Evolutionary conservation across 2,797 vertebrate species (phyloP), one percentile per base, ranked within the genome.

Genomic region (Cichlasoma orientale): DNA sequence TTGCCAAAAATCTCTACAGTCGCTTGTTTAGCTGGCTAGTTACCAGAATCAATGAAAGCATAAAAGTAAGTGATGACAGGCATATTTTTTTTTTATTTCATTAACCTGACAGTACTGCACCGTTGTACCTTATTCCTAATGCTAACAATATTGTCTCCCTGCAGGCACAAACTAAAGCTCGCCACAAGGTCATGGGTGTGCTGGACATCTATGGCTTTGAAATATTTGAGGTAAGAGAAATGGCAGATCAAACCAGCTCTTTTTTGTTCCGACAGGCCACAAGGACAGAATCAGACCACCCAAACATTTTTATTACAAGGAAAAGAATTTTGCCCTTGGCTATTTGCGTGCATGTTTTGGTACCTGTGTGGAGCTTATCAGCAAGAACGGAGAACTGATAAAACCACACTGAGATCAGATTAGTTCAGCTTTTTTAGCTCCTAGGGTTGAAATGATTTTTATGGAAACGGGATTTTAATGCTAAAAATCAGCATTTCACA

Each of bases 121-220:
- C n/a, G 27, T 56, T 47, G 4, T 14, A 13, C 1, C 52, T 2
- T 56, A 10, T 75, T 68, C 56, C 36, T 79, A 12, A 74, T 83
- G n/a, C 29, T 58, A 18, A 77, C 56, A 19, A 29, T 33, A n/a
- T 88, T 47, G 14, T 88, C 66, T 89, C 56, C 78, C 41, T 38
- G 74, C 88, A 99, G 98, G 98, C 98, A 77, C 97, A 98, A 90
- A 92, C 95, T 68, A 97, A 98, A 96, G 92, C 96, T 72, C 96
- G 97, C 77, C 98, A 99, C 96, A 99, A 99, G 95, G 98, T 99
- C 74, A 99, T 99, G 98, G 98, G 98, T 5, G 98, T 99, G 56
- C 90, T 99, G 91, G 98, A 99, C 94, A 99, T 99, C 88, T 99
- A 99, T 38, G 98, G 98, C 86, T 99, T 99, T 95, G 98, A 99